Evolutionary conservation across 2,888 invertebrate genomes (phyloP), one percentile per base, ranked within the genome.

Genomic region (Chalcis sispes): DNA sequence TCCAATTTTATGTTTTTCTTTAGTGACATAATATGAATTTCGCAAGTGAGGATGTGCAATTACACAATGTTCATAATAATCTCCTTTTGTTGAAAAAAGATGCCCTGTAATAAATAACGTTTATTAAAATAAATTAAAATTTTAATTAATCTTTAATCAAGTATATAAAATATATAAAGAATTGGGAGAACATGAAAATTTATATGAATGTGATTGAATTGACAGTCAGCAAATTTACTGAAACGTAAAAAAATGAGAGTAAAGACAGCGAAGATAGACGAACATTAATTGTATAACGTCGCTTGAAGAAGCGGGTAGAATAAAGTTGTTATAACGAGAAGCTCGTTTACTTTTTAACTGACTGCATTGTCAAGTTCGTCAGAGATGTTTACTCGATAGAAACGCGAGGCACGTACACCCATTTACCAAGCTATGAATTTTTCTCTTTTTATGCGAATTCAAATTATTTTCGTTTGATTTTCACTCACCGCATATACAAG

Each of bases 11-110:
- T 77, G 73, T 20, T 65, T 65, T 15, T 73, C 58, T 0, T 32
- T 59, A 4, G 50, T 69, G 0, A 73, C 54, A 18, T 42, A 66
- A 8, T 40, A 73, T 0, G 77, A 74, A 15, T 65, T 20, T n/a
- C 82, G 72, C 0, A 23, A 54, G 0, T 76, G n/a, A 0, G 84
- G 82, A 72, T 86, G 86, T 1, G 2, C 0, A 2, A 76, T 10
- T 8, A 81, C 82, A 52, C 80, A 82, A 32, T 86, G 86, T 0
- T 77, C 18, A 46, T 85, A 85, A 54, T 79, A 85, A 0, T 82
- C 80, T 0, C 81, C 81, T 72, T 85, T 86, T 0, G 79, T 83
- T 13, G 1, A 0, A 48, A 80, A 81, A 3, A 0, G 50, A 1
- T 10, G n/a, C 2, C 48, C 82, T 81, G 62, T 3, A 74, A 50